phyloP scores from a whole-genome alignment of 2,888 invertebrate genomes.

The Cecidostiba fungosa region DNA sequence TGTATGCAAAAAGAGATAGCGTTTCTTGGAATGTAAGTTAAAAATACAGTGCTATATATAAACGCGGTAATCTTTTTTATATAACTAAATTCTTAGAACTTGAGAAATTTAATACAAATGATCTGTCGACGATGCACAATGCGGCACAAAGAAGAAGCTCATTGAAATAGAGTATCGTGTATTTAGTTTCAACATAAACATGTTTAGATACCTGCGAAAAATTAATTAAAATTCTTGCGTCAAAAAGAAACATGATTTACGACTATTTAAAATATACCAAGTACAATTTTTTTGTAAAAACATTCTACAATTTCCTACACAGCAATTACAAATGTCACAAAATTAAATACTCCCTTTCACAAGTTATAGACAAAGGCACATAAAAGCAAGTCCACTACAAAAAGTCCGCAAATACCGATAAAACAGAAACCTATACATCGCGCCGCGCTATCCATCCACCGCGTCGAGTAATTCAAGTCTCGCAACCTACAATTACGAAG shows the following conservation, averaged over 20 bases:
- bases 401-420: constrained; percentile 23
- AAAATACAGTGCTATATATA: not conserved
- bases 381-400: not conserved
- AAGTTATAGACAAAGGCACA: not conserved
- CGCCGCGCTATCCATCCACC: not conserved
- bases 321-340: not conserved
- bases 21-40: not conserved
- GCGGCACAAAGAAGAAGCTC: not conserved
- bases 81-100: not conserved
- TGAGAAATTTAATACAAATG: constrained; percentile 8
- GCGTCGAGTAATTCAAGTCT: not conserved
- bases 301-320: not conserved
- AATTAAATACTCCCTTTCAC: not conserved
- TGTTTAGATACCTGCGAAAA: not conserved
- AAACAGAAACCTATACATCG: constrained; percentile 4
- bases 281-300: not conserved
- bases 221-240: too few relatives aligned
- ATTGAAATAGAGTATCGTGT: not conserved
- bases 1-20: too few relatives aligned
- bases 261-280: not conserved
- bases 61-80: not conserved
- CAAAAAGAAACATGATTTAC: too few relatives aligned
- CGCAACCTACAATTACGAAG: not conserved
- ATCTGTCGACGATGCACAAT: not conserved
- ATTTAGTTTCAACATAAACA: not conserved